These are phyloP conservation scores for Macroglossus sobrinus DNA, from an alignment of 2,113 vertebrate genomes.

Conservation along the genomic window DNA sequence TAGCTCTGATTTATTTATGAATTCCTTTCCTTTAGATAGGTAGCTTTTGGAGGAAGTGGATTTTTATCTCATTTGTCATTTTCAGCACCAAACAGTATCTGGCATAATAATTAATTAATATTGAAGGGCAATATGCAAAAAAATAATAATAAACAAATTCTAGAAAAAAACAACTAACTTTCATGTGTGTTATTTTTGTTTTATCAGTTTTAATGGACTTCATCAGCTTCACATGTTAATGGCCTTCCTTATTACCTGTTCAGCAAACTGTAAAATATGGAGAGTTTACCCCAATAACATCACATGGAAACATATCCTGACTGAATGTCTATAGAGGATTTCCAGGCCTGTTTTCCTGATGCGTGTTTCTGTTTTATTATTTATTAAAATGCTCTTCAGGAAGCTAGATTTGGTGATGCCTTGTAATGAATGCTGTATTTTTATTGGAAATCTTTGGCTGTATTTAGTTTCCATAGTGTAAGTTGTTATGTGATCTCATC, in stretches of 20 bases:
- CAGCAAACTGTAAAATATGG: background rate
- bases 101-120: background rate
- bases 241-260: background rate
- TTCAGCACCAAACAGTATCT: background rate
- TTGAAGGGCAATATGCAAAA: background rate
- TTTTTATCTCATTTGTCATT: background rate
- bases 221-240: background rate
- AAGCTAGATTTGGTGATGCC: background rate
- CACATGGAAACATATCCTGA: background rate
- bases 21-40: background rate
- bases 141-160: background rate
- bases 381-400: constrained; percentile 31
- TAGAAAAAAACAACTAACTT: background rate
- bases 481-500: constrained; percentile 21
- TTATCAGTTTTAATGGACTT: background rate
- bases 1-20: background rate
- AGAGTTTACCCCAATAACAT: background rate
- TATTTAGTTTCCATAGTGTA: constrained; percentile 35
- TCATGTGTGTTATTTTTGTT: background rate
- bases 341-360: background rate
- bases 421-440: background rate
- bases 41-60: background rate
- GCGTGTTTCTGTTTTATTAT: constrained; percentile 44
- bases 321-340: background rate
- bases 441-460: constrained; percentile 59